Evolutionary conservation across 92 coral and sea anemone species (phyloP).

Genomic region (Metridium senile): DNA sequence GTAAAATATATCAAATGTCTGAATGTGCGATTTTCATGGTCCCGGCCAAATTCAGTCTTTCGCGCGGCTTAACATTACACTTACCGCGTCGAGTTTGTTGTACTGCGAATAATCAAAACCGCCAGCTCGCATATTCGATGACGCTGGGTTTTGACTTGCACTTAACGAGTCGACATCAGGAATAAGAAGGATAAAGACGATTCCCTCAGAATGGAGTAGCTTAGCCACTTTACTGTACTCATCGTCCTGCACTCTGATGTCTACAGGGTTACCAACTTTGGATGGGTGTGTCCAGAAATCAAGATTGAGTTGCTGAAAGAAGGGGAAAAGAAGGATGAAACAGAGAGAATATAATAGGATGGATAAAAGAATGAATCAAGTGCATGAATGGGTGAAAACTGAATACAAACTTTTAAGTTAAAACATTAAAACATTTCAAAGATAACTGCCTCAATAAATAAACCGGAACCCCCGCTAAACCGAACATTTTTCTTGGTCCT

Average conservation of each 20-base stretch:
- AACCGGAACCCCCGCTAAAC: too few species aligned
- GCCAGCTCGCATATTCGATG: constrained; percentile 10
- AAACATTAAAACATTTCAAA: too few species aligned
- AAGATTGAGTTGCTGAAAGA: constrained; percentile 37
- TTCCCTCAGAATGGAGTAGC: constrained; percentile 43
- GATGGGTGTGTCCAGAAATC: constrained; percentile 96
- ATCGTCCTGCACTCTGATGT: constrained; percentile 61
- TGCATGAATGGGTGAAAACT: too few species aligned
- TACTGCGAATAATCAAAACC: constrained; percentile 69
- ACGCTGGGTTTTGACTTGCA: constrained; percentile 60
- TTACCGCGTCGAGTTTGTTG: constrained; percentile 52
- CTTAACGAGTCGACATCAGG: constrained; percentile 64
- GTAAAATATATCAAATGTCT: too few species aligned
- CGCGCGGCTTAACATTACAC: too few species aligned
- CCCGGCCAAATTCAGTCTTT: too few species aligned
- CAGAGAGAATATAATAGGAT: background rate
- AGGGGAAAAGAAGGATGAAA: background rate
- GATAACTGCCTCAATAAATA: too few species aligned
- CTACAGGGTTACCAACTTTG: constrained; percentile 59
- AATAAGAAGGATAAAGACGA: constrained; percentile 54
- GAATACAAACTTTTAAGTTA: too few species aligned
- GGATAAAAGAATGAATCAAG: background rate
- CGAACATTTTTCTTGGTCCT: too few species aligned
- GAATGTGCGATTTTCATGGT: too few species aligned
- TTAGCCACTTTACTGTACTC: constrained; percentile 52